Conservation (phyloP, 2,888 invertebrate species). For the Zygogramma bicolorata region DNA sequence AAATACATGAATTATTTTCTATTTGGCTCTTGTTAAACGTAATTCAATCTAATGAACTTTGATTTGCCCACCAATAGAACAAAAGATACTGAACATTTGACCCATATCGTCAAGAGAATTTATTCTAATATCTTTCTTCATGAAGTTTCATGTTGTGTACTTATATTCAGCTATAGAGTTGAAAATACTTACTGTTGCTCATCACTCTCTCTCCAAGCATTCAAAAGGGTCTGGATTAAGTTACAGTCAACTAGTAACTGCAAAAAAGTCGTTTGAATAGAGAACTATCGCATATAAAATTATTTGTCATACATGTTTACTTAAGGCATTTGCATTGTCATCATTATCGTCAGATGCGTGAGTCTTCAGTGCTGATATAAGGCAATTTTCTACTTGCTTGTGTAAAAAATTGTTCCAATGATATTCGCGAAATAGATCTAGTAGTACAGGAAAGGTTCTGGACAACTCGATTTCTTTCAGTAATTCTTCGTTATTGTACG, state of each 20-base stretch:
- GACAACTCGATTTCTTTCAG: slow-evolving; percentile 72
- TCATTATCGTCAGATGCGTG: slow-evolving; percentile 60
- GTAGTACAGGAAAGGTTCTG: slow-evolving; percentile 73
- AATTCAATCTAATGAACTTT: too few relatives aligned
- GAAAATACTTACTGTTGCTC: slow-evolving; percentile 74
- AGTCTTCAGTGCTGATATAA: slow-evolving; percentile 76
- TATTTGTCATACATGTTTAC: slow-evolving; percentile 68
- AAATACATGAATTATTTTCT: too few relatives aligned
- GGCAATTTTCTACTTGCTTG: slow-evolving; percentile 85
- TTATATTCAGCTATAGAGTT: not conserved
- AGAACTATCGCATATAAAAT: not conserved
- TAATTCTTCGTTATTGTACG: slow-evolving; percentile 79
- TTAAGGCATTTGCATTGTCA: slow-evolving; percentile 66
- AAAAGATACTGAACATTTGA: too few relatives aligned
- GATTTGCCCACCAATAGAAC: too few relatives aligned
- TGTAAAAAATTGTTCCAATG: slow-evolving; percentile 97
- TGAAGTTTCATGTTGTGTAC: too few relatives aligned
- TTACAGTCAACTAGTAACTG: slow-evolving; percentile 77
- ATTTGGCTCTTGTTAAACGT: too few relatives aligned
- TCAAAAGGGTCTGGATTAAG: slow-evolving; percentile 82
- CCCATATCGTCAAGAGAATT: too few relatives aligned
- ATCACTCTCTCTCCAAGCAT: slow-evolving; percentile 85
- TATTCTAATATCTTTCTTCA: too few relatives aligned
- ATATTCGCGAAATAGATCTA: slow-evolving; percentile 91
- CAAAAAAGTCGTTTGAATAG: slow-evolving; percentile 43